Conservation (phyloP, 1,140 invertebrate species). For the Ceratina japonica region DNA sequence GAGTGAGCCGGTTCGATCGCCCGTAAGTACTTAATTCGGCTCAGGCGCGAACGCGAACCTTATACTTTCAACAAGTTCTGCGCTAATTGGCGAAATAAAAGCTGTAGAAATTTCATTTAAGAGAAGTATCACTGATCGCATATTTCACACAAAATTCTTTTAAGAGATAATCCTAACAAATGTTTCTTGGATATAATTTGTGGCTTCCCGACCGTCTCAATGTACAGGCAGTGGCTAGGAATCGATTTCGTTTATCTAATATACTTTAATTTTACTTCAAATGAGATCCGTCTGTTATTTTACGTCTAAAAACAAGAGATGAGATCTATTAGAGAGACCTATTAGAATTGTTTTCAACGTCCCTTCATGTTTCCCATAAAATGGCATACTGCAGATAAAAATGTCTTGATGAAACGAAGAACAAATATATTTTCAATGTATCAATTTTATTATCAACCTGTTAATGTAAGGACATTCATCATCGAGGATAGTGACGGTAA, state of each 20-base stretch:
- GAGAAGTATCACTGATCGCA: too few species aligned
- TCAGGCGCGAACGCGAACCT: neutral
- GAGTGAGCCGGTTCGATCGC: slow-evolving; percentile 42
- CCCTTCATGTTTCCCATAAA: too few species aligned
- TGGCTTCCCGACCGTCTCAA: too few species aligned
- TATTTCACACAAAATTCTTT: too few species aligned
- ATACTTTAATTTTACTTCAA: too few species aligned
- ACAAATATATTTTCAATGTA: slow-evolving; percentile 11
- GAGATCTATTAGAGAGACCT: too few species aligned
- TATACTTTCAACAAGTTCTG: neutral
- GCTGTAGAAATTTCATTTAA: neutral
- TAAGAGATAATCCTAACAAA: too few species aligned
- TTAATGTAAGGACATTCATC: slow-evolving; percentile 22
- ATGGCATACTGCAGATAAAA: neutral
- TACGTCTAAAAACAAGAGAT: neutral
- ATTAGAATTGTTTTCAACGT: too few species aligned
- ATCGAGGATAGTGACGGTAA: slow-evolving; percentile 49
- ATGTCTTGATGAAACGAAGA: neutral
- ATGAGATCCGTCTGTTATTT: too few species aligned
- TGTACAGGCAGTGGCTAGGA: too few species aligned
- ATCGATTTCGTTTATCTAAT: too few species aligned
- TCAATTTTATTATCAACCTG: slow-evolving; percentile 53
- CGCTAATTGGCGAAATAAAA: neutral
- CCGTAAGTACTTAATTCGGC: slow-evolving; percentile 26
- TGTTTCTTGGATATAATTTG: too few species aligned